These are phyloP conservation scores for Arion vulgaris DNA, from an alignment of 1,140 invertebrate genomes.

Conservation along the genomic window DNA sequence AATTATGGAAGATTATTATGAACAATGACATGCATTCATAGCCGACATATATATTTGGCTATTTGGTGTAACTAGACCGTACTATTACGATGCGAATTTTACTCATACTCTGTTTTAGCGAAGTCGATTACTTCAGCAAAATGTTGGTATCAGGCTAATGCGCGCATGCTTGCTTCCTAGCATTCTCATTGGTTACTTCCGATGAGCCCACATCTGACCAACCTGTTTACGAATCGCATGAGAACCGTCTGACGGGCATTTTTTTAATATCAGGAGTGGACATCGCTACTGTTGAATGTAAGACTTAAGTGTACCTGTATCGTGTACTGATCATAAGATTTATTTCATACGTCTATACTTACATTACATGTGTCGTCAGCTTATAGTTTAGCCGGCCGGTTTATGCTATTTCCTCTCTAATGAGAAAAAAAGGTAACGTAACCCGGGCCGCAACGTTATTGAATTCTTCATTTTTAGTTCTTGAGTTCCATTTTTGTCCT, in stretches of 20 bases:
- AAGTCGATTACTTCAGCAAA: neutral
- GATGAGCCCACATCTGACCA: conserved; percentile 45
- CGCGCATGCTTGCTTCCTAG: neutral
- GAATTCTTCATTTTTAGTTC: no score
- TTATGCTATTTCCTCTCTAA: neutral
- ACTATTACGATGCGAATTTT: no score
- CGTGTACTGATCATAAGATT: neutral
- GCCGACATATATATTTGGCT: no score
- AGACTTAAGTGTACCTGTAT: neutral
- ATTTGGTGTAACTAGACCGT: no score
- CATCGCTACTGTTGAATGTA: neutral
- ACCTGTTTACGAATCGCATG: conserved; percentile 32
- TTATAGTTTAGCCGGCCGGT: neutral
- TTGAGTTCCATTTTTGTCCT: no score
- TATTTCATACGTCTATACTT: neutral
- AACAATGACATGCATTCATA: no score
- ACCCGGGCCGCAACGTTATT: neutral
- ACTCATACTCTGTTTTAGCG: no score
- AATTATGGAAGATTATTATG: no score
- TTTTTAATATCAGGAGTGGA: neutral
- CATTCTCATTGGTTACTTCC: conserved; percentile 37
- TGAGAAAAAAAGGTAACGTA: neutral
- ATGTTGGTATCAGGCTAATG: neutral
- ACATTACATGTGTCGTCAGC: neutral
- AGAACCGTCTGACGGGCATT: conserved; percentile 29